Evolutionary conservation across 2,888 invertebrate species (phyloP), one percentile per base, ranked within the genome.

Genomic region (Criorhina ranunculi): DNA sequence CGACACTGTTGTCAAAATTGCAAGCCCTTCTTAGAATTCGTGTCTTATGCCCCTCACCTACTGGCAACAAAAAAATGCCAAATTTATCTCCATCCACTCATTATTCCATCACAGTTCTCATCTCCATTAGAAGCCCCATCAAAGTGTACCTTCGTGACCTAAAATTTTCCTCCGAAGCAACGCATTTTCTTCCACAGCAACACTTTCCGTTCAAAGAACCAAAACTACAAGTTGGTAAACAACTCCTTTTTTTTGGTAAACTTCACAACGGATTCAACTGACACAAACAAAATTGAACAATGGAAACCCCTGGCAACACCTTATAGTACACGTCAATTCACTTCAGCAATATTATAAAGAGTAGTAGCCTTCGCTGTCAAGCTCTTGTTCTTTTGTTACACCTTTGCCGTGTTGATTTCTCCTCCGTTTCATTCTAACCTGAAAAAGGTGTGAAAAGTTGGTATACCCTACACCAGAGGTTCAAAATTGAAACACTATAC

Each of bases 401-500:
- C 53, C 51, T 29, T 51, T 31, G 3, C n/a, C 12, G 0, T 51
- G 49, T 46, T 72, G 60, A 72, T 33, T 66, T 69, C 17, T 44
- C 37, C 5, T 44, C 24, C 24, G 2, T 37, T 46, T 49, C 42
- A 19, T 29, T 31, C 24, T 33, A 33, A 73, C 57, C 62, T n/a
- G 33, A 44, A 40, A 42, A 57, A 80, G 59, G 85, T 70, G 85
- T 80, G 51, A 80, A 85, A 76, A 79, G 79, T 79, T 67, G 57
- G n/a, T 72, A 40, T 55, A 37, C 6, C 49, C 40, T n/a, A n/a
- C n/a, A 59, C 15, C 35, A 0, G 8, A 46, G 40, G 82, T 49
- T 72, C 72, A 73, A 46, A 69, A 73, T 24, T 69, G 29, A 64
- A 64, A 53, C 33, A 37, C 31, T 17, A 31, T 53, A 42, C 12